These are phyloP conservation scores for Gymnosoma rotundatum DNA, from an alignment of 2,888 invertebrate genomes.

Conservation along the genomic window DNA sequence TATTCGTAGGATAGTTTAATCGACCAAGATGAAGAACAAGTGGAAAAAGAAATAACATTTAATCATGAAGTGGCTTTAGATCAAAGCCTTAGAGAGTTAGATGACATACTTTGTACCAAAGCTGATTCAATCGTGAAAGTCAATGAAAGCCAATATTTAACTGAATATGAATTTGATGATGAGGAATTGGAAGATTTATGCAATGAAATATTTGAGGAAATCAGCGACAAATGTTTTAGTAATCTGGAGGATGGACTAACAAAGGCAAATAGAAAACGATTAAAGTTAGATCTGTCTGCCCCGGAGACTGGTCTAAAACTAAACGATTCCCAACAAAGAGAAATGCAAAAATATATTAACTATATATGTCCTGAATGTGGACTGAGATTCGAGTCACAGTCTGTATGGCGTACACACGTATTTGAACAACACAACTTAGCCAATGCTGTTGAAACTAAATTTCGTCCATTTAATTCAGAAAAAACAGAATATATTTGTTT, in stretches of 20 bases:
- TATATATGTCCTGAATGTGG: conserved; percentile 78
- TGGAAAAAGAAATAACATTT: conserved; percentile 47
- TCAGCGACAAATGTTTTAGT: conserved; percentile 18
- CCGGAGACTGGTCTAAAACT: conserved; percentile 37
- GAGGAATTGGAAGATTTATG: conserved; percentile 73
- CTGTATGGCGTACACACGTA: conserved; percentile 76
- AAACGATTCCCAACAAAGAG: conserved; percentile 63
- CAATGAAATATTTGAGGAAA: conserved; percentile 75
- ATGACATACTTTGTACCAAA: conserved; percentile 75
- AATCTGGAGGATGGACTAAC: background rate
- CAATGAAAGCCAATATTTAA: background rate
- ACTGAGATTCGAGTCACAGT: conserved; percentile 73
- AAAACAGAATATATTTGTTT: conserved; percentile 73
- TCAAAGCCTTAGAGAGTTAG: conserved; percentile 76
- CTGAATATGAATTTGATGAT: conserved; percentile 42
- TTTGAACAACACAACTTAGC: conserved; percentile 76
- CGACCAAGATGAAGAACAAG: conserved; percentile 74
- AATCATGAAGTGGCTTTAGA: conserved; percentile 75
- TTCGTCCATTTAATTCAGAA: conserved; percentile 72
- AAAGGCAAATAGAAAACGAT: conserved; percentile 63
- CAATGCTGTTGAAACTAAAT: conserved; percentile 76
- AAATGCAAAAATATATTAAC: conserved; percentile 72
- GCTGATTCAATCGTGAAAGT: conserved; percentile 23
- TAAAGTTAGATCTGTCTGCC: conserved; percentile 56
- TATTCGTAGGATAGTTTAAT: conserved; percentile 74